A percentile compares a stretch with the other conserved stretches of the same genome.
These are phyloP conservation scores for Scomber scombrus DNA, from an alignment of 2,113 vertebrate species.

Conservation along the genomic window DNA sequence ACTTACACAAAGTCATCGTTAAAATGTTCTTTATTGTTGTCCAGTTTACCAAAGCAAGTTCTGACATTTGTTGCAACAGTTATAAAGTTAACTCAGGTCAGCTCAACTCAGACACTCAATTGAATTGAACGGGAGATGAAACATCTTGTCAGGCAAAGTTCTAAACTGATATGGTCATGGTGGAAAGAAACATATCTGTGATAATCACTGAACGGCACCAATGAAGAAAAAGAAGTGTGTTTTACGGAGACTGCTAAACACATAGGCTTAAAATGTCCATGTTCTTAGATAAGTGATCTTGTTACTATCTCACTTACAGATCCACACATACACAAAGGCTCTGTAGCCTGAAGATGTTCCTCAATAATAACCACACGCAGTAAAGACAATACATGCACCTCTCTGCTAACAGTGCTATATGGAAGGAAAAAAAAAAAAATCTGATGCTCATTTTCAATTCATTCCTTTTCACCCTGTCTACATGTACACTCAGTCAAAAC, in stretches of 20 bases:
- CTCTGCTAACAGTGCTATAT: not conserved
- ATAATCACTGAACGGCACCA: not conserved
- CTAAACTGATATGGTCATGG: not conserved
- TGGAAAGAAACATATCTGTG: not conserved
- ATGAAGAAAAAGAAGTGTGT: not conserved
- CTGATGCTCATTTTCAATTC: slow-evolving; percentile 56
- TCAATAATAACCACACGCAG: not conserved
- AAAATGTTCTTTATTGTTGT: not conserved
- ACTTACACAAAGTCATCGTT: not conserved
- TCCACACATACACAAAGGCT: not conserved
- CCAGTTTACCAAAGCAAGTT: no score
- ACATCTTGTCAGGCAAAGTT: not conserved
- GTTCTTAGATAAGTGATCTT: not conserved
- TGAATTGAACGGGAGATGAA: not conserved
- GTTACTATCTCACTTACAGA: no score
- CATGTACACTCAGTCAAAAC: slow-evolving; percentile 67
- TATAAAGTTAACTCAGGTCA: no score
- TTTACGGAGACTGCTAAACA: not conserved
- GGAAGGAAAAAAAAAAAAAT: slow-evolving; percentile 6
- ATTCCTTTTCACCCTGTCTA: slow-evolving; percentile 44
- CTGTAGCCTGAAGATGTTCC: not conserved
- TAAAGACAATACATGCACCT: not conserved
- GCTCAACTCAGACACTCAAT: no score
- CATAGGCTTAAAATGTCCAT: not conserved
- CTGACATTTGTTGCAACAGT: no score